These are phyloP conservation scores for Acromyrmex echinatior DNA, from an alignment of 1,140 invertebrate genomes.

Conservation along the genomic window DNA sequence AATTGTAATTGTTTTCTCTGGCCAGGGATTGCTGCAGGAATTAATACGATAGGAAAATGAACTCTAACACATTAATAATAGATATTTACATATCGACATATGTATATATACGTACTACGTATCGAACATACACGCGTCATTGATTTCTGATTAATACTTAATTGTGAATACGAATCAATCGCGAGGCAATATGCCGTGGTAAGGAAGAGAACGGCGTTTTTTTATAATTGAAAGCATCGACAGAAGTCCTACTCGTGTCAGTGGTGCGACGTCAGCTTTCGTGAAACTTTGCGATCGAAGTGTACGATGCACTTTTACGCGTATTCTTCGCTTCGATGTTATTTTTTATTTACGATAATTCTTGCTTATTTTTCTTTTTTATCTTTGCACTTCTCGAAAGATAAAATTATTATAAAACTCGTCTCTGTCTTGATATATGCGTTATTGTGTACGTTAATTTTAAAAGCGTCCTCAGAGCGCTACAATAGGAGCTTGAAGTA, in stretches of 20 bases:
- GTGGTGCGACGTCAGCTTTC: conserved; percentile 9
- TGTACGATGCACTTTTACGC: neutral
- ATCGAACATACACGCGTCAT: neutral
- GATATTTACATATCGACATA: no score
- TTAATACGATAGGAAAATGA: conserved; percentile 10
- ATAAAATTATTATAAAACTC: conserved; percentile 29
- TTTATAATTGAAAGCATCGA: conserved; percentile 13
- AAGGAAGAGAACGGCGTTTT: neutral
- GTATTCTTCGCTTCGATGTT: conserved; percentile 25
- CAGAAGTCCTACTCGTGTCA: neutral
- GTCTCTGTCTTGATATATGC: neutral
- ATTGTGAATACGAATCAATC: conserved; percentile 34
- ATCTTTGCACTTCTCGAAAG: neutral
- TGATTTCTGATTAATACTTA: conserved; percentile 44
- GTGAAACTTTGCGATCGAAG: conserved; percentile 2
- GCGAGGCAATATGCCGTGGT: neutral
- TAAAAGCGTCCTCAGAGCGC: neutral
- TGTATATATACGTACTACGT: no score
- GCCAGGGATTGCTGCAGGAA: neutral
- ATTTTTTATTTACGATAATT: conserved; percentile 35
- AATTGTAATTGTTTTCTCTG: neutral
- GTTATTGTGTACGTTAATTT: conserved; percentile 8
- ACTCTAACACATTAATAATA: neutral
- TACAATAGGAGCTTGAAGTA: neutral
- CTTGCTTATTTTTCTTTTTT: neutral